Percentiles rank a stretch among this genome's conserved stretches.
phyloP scores from a whole-genome alignment of 2,113 vertebrate species.

The Typhlomys cinereus region DNA sequence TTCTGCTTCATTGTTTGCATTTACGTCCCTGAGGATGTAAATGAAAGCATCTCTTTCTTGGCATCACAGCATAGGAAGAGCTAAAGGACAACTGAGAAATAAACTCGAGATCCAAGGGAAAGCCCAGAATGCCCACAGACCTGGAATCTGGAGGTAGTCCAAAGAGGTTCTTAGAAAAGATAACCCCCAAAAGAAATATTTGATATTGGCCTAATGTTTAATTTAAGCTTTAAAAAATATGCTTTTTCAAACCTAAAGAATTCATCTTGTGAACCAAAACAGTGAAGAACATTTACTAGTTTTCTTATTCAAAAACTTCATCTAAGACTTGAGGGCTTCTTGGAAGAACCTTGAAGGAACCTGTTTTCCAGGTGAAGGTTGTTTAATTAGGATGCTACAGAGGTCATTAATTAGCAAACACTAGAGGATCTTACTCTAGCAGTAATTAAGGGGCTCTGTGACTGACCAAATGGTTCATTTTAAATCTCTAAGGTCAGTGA shows the following conservation, averaged over 20 bases:
- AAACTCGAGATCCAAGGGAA: background rate
- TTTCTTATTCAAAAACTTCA: background rate
- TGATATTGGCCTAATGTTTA: background rate
- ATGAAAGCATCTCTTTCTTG: background rate
- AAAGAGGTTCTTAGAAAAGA: background rate
- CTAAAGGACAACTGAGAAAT: background rate
- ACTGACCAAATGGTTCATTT: background rate
- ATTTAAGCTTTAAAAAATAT: background rate
- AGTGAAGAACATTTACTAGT: background rate
- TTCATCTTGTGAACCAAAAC: too few relatives aligned
- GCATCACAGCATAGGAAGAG: background rate
- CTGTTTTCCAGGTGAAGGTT: background rate
- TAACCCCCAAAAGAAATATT: background rate
- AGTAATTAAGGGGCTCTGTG: background rate
- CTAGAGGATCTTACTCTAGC: background rate
- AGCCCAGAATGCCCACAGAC: background rate
- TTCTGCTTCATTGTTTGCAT: background rate
- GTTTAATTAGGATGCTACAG: constrained; percentile 50
- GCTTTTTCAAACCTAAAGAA: background rate
- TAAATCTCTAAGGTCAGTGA: background rate
- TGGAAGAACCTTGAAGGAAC: background rate
- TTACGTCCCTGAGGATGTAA: background rate
- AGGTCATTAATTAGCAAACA: background rate
- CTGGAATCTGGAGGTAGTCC: background rate
- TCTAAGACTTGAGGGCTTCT: background rate